Evolutionary conservation across 2,888 invertebrate species (phyloP).

Genomic region (Choristoneura rosaceana): DNA sequence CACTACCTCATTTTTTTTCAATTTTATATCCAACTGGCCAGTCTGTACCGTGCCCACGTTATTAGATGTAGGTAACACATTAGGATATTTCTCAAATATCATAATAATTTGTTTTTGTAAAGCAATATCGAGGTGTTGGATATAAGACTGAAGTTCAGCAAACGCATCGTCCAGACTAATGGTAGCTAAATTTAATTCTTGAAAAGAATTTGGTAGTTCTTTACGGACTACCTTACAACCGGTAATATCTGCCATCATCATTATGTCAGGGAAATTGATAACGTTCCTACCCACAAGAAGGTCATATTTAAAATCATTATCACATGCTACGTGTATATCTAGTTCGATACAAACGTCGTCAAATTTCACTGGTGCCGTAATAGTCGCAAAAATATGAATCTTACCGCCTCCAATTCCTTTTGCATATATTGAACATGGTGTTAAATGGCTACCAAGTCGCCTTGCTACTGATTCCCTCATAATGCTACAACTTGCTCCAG

Average conservation of each 20-base stretch:
- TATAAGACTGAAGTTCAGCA: constrained; percentile 14
- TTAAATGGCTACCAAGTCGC: constrained; percentile 29
- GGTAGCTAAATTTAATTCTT: background rate
- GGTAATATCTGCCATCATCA: no score
- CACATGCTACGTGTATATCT: no score
- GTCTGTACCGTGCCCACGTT: constrained; percentile 40
- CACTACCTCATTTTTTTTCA: constrained; percentile 44
- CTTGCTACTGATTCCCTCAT: constrained; percentile 44
- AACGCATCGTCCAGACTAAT: background rate
- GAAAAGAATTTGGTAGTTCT: background rate
- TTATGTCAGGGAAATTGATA: no score
- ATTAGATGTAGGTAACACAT: constrained; percentile 15
- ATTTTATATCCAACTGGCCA: constrained; percentile 43
- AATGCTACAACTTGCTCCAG: constrained; percentile 43
- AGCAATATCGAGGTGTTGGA: constrained; percentile 26
- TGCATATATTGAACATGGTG: constrained; percentile 9
- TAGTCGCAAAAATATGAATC: background rate
- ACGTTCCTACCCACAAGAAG: no score
- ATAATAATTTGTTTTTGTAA: constrained; percentile 40
- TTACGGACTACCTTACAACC: no score
- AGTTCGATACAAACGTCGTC: no score
- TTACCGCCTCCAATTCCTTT: background rate
- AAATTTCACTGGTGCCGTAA: background rate
- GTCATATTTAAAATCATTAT: no score
- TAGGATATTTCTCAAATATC: constrained; percentile 42